A percentile compares a stretch with the other conserved stretches of the same genome.
Evolutionary conservation across 2,113 vertebrate genomes (phyloP).

Genomic region (Heloderma charlesbogerti): DNA sequence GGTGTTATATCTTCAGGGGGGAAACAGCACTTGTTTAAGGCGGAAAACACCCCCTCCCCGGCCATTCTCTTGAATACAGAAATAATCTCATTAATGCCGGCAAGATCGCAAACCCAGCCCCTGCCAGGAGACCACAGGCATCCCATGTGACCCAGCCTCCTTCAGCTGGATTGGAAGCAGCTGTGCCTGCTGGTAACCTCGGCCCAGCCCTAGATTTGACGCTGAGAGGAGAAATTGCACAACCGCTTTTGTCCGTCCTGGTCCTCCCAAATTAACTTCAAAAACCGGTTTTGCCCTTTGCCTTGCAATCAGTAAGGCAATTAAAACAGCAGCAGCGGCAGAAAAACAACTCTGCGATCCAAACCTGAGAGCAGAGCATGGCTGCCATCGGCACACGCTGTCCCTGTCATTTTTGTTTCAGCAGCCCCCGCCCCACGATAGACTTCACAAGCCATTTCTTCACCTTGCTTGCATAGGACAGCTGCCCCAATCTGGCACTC

Average conservation of each 20-base stretch:
- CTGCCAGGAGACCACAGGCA: slow-evolving; percentile 69
- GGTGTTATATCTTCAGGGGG: neutral
- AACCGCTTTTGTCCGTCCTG: slow-evolving; percentile 37
- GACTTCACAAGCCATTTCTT: neutral
- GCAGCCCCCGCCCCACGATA: neutral
- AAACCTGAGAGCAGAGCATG: neutral
- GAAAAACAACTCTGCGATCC: neutral
- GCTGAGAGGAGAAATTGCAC: slow-evolving; percentile 61
- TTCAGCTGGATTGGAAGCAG: slow-evolving; percentile 78
- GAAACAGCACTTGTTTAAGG: neutral
- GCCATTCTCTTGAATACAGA: slow-evolving; percentile 47
- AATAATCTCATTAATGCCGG: slow-evolving; percentile 66
- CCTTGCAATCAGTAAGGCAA: neutral
- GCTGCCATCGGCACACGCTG: neutral
- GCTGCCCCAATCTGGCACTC: neutral
- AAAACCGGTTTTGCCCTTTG: slow-evolving; percentile 18
- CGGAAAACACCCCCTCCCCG: neutral
- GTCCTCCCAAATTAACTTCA: slow-evolving; percentile 29
- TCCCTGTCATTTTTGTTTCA: neutral
- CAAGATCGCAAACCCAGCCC: slow-evolving; percentile 52
- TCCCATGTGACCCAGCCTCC: slow-evolving; percentile 72
- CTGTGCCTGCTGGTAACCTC: slow-evolving; percentile 66
- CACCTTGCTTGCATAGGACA: neutral
- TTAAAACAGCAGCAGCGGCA: slow-evolving; percentile 21
- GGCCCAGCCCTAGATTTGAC: slow-evolving; percentile 35